Evolutionary conservation across 2,888 invertebrate species (phyloP).

Genomic region (Agriopis marginaria): DNA sequence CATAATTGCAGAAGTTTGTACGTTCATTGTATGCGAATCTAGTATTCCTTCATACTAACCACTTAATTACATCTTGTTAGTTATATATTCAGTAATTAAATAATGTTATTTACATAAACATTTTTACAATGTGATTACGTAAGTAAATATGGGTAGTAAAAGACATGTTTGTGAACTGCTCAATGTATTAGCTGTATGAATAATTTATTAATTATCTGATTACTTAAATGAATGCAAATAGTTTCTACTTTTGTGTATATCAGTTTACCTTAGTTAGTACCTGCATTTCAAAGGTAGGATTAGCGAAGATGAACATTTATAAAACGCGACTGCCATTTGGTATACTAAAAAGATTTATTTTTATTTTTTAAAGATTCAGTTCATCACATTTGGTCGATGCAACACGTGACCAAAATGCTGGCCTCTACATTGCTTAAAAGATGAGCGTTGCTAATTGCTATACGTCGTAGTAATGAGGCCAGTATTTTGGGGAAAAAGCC

Average conservation of each 20-base stretch:
- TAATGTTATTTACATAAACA: constrained; percentile 3
- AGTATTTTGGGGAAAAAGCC: too few species aligned
- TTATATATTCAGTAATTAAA: constrained; percentile 14
- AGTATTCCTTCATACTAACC: constrained; percentile 1
- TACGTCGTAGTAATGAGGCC: too few species aligned
- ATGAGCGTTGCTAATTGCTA: too few species aligned
- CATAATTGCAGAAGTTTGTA: constrained; percentile 29
- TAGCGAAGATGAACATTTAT: too few species aligned
- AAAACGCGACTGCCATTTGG: too few species aligned
- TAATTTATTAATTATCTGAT: neutral
- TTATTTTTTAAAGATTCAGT: too few species aligned
- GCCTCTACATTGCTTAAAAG: too few species aligned
- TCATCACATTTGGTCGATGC: too few species aligned
- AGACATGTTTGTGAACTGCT: constrained; percentile 3
- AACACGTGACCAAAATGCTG: too few species aligned
- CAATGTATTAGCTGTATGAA: neutral
- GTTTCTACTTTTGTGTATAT: neutral
- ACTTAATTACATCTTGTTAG: constrained; percentile 13
- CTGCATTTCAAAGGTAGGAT: too few species aligned
- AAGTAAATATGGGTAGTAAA: constrained; percentile 1
- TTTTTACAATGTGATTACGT: neutral
- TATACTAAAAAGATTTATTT: too few species aligned
- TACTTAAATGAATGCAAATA: neutral
- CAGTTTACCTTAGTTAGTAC: too few species aligned
- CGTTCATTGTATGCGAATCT: constrained; percentile 22